These are phyloP conservation scores for Colistium nudipinnis DNA, from an alignment of 2,113 vertebrate genomes.

Conservation along the genomic window DNA sequence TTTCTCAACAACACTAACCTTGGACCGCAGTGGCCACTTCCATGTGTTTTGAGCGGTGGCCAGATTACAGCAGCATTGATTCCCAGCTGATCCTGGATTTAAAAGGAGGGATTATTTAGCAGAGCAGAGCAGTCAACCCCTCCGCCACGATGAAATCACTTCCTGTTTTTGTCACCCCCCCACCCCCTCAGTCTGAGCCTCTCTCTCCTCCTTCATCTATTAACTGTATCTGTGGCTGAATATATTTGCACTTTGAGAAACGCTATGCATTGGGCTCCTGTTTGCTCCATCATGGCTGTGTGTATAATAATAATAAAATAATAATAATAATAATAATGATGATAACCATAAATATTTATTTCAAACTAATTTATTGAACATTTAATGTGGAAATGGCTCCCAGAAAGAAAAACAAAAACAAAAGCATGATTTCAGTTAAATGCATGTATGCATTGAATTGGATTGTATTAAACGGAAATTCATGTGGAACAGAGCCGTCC, in stretches of 20 bases:
- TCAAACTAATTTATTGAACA: slow-evolving; percentile 72
- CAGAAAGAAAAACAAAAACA: slow-evolving; percentile 51
- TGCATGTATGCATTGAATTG: slow-evolving; percentile 73
- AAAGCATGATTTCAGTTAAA: slow-evolving; percentile 72
- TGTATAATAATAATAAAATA: slow-evolving; percentile 39
- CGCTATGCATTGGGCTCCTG: slow-evolving; percentile 69
- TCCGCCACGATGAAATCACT: slow-evolving; percentile 55
- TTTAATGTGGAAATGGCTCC: slow-evolving; percentile 62
- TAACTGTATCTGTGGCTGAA: slow-evolving; percentile 61
- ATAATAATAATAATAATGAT: slow-evolving; percentile 22
- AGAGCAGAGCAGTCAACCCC: slow-evolving; percentile 46
- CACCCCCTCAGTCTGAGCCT: slow-evolving; percentile 38
- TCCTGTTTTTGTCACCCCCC: slow-evolving; percentile 48
- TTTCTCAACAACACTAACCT: slow-evolving; percentile 62
- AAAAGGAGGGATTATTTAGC: slow-evolving; percentile 46
- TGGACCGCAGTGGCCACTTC: not conserved
- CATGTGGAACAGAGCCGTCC: slow-evolving; percentile 42
- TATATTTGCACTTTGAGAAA: slow-evolving; percentile 74
- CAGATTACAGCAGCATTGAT: slow-evolving; percentile 48
- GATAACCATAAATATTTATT: slow-evolving; percentile 72
- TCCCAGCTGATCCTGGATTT: slow-evolving; percentile 9
- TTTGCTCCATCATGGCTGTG: slow-evolving; percentile 65
- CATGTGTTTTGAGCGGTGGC: slow-evolving; percentile 15
- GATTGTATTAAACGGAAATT: slow-evolving; percentile 81
- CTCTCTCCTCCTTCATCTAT: slow-evolving; percentile 51